A percentile compares a stretch with the other conserved stretches of the same genome.
Conservation (phyloP, 2,797 vertebrate species). For the Catostomus latipinnis region DNA sequence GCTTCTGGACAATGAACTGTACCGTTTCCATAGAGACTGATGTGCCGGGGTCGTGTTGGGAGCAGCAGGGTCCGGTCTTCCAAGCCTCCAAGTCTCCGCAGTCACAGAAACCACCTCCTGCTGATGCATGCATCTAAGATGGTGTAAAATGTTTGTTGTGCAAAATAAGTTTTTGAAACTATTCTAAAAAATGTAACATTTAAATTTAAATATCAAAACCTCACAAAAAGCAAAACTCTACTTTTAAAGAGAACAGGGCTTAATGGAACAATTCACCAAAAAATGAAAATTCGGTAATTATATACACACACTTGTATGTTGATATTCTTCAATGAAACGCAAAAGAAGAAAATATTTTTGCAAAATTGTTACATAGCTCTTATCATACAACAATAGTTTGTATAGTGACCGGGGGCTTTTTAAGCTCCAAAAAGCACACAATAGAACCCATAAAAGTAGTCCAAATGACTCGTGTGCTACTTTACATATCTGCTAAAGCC, state of each 20-base stretch:
- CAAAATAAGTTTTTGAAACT: background rate
- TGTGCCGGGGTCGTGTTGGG: conserved; percentile 87
- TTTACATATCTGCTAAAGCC: no score
- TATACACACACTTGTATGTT: no score
- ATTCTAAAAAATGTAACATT: background rate
- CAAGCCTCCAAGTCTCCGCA: conserved; percentile 97
- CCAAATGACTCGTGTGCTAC: no score
- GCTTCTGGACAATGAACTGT: conserved; percentile 63
- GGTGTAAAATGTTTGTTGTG: conserved; percentile 23
- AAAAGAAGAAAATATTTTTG: no score
- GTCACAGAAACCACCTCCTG: conserved; percentile 97
- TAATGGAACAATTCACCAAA: background rate
- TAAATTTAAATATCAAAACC: no score
- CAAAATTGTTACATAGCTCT: no score
- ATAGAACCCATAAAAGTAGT: no score
- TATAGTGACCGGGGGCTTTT: no score
- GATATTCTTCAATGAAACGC: no score
- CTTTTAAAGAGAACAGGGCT: background rate
- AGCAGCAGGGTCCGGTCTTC: conserved; percentile 94
- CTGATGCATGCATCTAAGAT: conserved; percentile 93
- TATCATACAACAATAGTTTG: no score
- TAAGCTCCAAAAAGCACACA: no score
- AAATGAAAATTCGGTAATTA: no score
- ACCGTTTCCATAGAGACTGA: conserved; percentile 86
- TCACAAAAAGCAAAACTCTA: background rate